phyloP scores from a whole-genome alignment of 2,113 vertebrate genomes.

The Dipodomys merriami region DNA sequence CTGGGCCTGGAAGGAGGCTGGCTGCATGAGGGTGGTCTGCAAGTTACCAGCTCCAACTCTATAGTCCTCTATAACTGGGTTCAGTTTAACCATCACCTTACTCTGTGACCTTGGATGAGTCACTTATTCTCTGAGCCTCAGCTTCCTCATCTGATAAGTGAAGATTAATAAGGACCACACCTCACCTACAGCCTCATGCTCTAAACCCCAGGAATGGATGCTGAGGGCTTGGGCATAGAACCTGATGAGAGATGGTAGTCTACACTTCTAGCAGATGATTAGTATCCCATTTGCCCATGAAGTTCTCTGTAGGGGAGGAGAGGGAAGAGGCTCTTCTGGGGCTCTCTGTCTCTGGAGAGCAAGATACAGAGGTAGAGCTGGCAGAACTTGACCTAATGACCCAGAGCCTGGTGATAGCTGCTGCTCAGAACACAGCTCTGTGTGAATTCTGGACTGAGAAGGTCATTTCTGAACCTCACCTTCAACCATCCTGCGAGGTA shows the following conservation, averaged over 20 bases:
- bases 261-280: neutral
- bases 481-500: neutral
- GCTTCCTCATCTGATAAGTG: neutral
- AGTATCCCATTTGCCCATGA: too few species aligned
- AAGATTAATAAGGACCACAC: neutral
- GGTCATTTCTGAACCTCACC: neutral
- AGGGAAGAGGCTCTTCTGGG: neutral
- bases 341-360: neutral
- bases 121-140: neutral
- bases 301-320: neutral
- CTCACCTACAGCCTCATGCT: accelerated
- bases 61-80: neutral
- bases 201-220: neutral
- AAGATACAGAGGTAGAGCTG: neutral
- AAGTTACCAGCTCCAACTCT: neutral
- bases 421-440: neutral
- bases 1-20: neutral
- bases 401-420: neutral
- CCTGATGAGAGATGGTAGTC: neutral
- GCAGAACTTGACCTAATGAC: neutral
- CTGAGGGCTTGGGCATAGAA: neutral
- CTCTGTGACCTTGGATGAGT: neutral
- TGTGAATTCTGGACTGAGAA: neutral
- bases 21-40: neutral
- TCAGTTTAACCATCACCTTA: neutral